phyloP scores from a whole-genome alignment of 2,888 invertebrate species.

The Sinotaia quadrata region DNA sequence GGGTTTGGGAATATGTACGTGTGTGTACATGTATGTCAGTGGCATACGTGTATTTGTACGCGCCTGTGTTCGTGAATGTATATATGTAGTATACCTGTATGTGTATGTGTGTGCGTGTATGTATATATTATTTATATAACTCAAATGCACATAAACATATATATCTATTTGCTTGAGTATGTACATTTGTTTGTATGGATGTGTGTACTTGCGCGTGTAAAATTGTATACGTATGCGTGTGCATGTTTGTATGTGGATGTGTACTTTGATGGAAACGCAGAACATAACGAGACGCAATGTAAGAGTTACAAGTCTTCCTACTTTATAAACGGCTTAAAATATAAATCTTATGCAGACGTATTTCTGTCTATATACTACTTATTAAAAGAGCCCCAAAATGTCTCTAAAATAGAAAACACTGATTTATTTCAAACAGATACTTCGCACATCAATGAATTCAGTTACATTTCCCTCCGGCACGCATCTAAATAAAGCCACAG shows the following conservation, averaged over 20 bases:
- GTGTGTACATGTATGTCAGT: background rate
- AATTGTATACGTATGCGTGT: background rate
- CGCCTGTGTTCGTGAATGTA: background rate
- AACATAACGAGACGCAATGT: too few relatives aligned
- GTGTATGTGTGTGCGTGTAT: slow-evolving; percentile 5
- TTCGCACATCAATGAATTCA: too few relatives aligned
- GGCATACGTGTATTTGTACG: background rate
- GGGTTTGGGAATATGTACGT: background rate
- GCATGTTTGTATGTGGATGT: slow-evolving; percentile 1
- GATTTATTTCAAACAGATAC: too few relatives aligned
- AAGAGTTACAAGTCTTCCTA: too few relatives aligned
- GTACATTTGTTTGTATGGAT: background rate
- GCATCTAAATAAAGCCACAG: too few relatives aligned
- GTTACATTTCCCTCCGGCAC: too few relatives aligned
- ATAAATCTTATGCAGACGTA: too few relatives aligned
- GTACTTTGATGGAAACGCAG: too few relatives aligned
- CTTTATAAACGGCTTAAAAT: too few relatives aligned
- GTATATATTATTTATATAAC: slow-evolving; percentile 1
- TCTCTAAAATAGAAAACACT: too few relatives aligned
- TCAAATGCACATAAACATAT: background rate
- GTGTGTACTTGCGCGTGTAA: background rate
- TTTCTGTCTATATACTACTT: too few relatives aligned
- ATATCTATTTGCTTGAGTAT: background rate
- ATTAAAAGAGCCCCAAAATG: too few relatives aligned
- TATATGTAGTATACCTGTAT: slow-evolving; percentile 8